Evolutionary conservation across 2,888 invertebrate genomes (phyloP).

Genomic region (Peribatodes rhomboidaria): DNA sequence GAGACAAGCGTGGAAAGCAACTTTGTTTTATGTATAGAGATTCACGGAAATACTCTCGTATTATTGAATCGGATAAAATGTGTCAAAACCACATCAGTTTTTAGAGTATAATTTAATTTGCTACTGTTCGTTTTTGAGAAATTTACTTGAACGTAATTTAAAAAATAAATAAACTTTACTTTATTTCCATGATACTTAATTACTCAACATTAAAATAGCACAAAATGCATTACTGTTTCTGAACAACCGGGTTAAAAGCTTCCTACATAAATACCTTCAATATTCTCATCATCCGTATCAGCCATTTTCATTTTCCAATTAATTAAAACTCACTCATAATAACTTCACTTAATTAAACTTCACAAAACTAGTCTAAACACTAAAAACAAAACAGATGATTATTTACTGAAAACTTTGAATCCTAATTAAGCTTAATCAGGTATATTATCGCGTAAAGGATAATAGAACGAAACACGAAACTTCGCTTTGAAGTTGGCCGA

Average conservation of each 20-base stretch:
- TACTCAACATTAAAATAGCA: not conserved
- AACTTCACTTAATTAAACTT: conserved; percentile 45
- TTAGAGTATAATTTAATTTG: no score
- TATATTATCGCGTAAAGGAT: not conserved
- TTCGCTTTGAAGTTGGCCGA: conserved; percentile 30
- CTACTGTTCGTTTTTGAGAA: no score
- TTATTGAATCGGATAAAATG: no score
- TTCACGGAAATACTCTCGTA: no score
- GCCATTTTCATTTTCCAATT: conserved; percentile 57
- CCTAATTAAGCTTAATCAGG: not conserved
- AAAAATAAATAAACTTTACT: no score
- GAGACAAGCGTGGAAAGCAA: no score
- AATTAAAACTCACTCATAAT: conserved; percentile 51
- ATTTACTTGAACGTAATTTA: no score
- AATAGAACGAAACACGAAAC: conserved; percentile 23
- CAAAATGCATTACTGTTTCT: not conserved
- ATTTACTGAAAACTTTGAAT: not conserved
- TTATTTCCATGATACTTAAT: no score
- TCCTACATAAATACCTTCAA: conserved; percentile 59
- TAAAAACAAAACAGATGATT: not conserved
- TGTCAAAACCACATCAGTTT: no score
- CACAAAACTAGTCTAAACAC: conserved; percentile 26
- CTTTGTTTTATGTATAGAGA: no score
- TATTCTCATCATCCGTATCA: conserved; percentile 69
- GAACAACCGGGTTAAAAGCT: no score